A percentile compares a stretch with the other conserved stretches of the same genome.
Evolutionary conservation across 2,113 vertebrate species (phyloP).

Genomic region (Zingel zingel): DNA sequence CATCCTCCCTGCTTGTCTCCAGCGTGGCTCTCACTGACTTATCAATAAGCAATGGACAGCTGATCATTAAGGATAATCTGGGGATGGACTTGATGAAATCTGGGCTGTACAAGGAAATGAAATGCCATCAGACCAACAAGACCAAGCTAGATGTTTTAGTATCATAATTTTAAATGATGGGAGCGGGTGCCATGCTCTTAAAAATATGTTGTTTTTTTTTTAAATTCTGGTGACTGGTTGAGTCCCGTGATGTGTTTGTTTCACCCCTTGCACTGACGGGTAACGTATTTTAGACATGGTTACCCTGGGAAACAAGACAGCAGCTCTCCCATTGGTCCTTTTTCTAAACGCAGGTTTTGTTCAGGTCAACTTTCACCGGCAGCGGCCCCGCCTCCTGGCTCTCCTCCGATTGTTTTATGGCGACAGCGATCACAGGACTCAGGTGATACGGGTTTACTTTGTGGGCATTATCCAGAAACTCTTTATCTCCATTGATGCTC

Average conservation of each 20-base stretch:
- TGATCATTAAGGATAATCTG: constrained; percentile 25
- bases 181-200: constrained; percentile 72
- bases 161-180: constrained; percentile 48
- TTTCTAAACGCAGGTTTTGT: constrained; percentile 88
- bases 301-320: constrained; percentile 40
- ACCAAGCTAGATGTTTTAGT: constrained; percentile 51
- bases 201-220: constrained; percentile 49
- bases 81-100: constrained; percentile 32
- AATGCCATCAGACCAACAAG: constrained; percentile 49
- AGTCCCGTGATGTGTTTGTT: constrained; percentile 52
- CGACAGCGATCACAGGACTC: constrained; percentile 86
- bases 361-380: constrained; percentile 92
- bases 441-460: constrained; percentile 85
- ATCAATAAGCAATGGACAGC: constrained; percentile 41
- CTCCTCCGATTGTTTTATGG: constrained; percentile 82
- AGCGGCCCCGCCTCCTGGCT: constrained; percentile 87
- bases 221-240: constrained; percentile 53
- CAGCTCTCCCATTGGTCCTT: constrained; percentile 22
- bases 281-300: constrained; percentile 43
- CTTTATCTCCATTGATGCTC: constrained; percentile 94
- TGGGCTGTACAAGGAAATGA: constrained; percentile 59
- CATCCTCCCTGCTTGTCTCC: constrained; percentile 46
- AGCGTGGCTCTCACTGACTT: constrained; percentile 1
- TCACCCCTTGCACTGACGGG: constrained; percentile 38
- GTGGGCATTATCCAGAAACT: constrained; percentile 87